phyloP scores from a whole-genome alignment of 2,888 invertebrate species.

The Eilema sororculum region DNA sequence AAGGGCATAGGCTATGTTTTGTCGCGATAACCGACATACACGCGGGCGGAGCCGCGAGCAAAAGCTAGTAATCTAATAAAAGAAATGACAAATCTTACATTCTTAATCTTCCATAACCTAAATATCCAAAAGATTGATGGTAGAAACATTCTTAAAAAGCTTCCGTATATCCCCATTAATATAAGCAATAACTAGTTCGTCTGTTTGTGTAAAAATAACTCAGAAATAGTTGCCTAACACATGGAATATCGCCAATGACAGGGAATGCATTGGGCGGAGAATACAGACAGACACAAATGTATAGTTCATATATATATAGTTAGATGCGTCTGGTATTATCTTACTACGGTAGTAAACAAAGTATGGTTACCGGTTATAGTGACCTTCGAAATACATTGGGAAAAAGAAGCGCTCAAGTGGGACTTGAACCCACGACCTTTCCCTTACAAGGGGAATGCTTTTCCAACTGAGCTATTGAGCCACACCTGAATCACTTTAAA shows the following conservation, averaged over 20 bases:
- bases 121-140: slow-evolving; percentile 43
- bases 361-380: too few species aligned
- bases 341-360: background rate
- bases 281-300: background rate
- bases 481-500: too few species aligned
- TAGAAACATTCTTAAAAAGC: slow-evolving; percentile 34
- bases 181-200: slow-evolving; percentile 46
- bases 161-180: slow-evolving; percentile 51
- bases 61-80: background rate
- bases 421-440: too few species aligned
- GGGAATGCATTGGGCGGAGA: background rate
- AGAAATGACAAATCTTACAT: slow-evolving; percentile 9
- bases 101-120: slow-evolving; percentile 37
- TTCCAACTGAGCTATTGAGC: too few species aligned
- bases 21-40: too few species aligned
- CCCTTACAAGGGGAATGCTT: too few species aligned
- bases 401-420: too few species aligned
- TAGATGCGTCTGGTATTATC: background rate
- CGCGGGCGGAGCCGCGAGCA: too few species aligned
- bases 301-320: background rate
- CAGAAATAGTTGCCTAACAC: slow-evolving; percentile 40
- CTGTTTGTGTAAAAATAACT: slow-evolving; percentile 47
- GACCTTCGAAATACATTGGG: too few species aligned
- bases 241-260: slow-evolving; percentile 48
- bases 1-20: too few species aligned